Conservation (phyloP, 2,888 invertebrate species). For the Pseudeuparius sepicola region DNA sequence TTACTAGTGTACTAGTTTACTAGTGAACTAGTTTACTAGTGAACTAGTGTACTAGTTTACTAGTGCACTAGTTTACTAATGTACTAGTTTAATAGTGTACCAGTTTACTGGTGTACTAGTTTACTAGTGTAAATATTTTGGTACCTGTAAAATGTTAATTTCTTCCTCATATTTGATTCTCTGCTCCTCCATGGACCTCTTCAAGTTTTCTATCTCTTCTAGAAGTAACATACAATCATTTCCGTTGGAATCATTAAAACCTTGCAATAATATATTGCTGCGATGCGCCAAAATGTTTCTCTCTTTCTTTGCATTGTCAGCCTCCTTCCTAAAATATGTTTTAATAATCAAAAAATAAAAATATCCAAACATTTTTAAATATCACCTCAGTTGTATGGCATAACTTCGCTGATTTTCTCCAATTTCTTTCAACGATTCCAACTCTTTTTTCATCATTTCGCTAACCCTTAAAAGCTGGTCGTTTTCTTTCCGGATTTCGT, state of each 20-base stretch:
- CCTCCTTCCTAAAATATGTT: conserved; percentile 41
- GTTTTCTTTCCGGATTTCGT: conserved; percentile 42
- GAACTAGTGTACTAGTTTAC: no score
- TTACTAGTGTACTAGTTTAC: no score
- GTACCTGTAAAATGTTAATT: conserved; percentile 51
- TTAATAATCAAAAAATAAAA: conserved; percentile 25
- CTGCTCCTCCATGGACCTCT: conserved; percentile 52
- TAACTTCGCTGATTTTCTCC: conserved; percentile 53
- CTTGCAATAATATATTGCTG: conserved; percentile 51
- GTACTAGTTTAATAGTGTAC: no score
- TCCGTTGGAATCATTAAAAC: conserved; percentile 48
- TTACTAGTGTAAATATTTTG: no score
- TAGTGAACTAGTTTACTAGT: no score
- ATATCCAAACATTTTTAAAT: background rate
- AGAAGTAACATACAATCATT: conserved; percentile 46
- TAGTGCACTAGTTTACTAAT: no score
- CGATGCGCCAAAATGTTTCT: conserved; percentile 56
- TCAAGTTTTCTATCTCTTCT: conserved; percentile 52
- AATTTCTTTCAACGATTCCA: conserved; percentile 49
- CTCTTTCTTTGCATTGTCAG: conserved; percentile 53
- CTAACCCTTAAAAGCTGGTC: conserved; percentile 57
- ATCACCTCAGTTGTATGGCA: conserved; percentile 32
- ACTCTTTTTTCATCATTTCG: conserved; percentile 55
- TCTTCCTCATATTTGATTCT: conserved; percentile 46
- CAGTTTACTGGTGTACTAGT: no score